Conservation (phyloP, 2,797 vertebrate genomes). For the Characodon lateralis region DNA sequence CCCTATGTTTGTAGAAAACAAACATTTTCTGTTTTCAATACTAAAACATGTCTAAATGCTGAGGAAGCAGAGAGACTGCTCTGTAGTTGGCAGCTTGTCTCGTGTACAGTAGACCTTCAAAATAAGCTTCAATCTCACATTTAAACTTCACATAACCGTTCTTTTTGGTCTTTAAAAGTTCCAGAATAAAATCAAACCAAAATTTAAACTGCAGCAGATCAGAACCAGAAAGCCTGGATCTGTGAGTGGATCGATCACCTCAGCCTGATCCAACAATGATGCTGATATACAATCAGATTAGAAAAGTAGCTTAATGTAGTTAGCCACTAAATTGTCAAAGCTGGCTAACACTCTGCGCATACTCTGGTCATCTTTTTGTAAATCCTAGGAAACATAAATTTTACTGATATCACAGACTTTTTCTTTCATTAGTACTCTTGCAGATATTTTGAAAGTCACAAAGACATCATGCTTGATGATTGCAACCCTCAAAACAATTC, state of each 20-base stretch:
- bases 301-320: background rate
- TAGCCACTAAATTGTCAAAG: background rate
- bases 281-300: background rate
- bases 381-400: no score
- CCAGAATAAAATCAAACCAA: background rate
- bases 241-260: background rate
- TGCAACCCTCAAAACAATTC: background rate
- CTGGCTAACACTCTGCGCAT: no score
- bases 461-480: slow-evolving; percentile 11
- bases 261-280: background rate
- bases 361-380: no score
- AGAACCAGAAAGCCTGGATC: background rate
- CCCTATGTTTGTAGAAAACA: background rate
- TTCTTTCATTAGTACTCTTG: background rate
- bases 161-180: background rate
- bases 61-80: no score
- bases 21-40: background rate
- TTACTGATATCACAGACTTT: background rate
- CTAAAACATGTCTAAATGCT: no score
- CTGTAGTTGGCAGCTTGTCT: no score
- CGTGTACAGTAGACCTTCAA: no score
- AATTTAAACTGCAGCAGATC: background rate
- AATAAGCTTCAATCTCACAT: background rate
- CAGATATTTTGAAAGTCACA: slow-evolving; percentile 3
- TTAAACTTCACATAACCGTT: background rate